A percentile compares a stretch with the other conserved stretches of the same genome.
Conservation (phyloP, 2,888 invertebrate species). For the Lithosia quadra region DNA sequence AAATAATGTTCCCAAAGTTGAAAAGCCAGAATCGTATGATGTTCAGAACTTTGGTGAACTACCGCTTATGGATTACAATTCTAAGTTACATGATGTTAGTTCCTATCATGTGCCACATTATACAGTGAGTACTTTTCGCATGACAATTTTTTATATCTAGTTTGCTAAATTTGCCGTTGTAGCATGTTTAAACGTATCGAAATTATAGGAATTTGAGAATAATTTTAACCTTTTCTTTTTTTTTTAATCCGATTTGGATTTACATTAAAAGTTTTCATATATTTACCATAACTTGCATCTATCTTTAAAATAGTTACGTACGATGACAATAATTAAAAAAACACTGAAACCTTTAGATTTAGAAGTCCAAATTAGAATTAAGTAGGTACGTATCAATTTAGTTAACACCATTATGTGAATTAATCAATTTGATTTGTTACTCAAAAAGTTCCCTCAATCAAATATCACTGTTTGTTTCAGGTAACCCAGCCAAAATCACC, state of each 20-base stretch:
- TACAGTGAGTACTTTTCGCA: conserved; percentile 69
- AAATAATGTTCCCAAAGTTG: conserved; percentile 68
- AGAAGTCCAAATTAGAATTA: too few relatives aligned
- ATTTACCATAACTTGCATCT: too few relatives aligned
- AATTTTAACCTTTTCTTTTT: too few relatives aligned
- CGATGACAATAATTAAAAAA: too few relatives aligned
- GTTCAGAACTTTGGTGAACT: conserved; percentile 73
- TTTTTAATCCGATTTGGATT: too few relatives aligned
- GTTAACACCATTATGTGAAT: background rate
- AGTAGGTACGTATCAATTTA: background rate
- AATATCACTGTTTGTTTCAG: conserved; percentile 56
- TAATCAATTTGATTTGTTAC: background rate
- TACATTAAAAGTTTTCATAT: too few relatives aligned
- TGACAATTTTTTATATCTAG: too few relatives aligned
- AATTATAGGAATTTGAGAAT: too few relatives aligned
- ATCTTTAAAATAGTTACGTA: too few relatives aligned
- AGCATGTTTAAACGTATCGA: too few relatives aligned
- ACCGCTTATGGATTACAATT: conserved; percentile 77
- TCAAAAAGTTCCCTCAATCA: background rate
- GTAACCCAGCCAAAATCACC: conserved; percentile 61
- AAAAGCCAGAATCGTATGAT: conserved; percentile 66
- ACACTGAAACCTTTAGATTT: too few relatives aligned
- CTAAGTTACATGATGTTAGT: conserved; percentile 73
- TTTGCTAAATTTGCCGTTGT: too few relatives aligned
- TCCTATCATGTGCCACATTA: conserved; percentile 83